Percentiles rank a stretch among this genome's conserved stretches.
Evolutionary conservation across 2,113 vertebrate genomes (phyloP).

Genomic region (Oncorhynchus mykiss): DNA sequence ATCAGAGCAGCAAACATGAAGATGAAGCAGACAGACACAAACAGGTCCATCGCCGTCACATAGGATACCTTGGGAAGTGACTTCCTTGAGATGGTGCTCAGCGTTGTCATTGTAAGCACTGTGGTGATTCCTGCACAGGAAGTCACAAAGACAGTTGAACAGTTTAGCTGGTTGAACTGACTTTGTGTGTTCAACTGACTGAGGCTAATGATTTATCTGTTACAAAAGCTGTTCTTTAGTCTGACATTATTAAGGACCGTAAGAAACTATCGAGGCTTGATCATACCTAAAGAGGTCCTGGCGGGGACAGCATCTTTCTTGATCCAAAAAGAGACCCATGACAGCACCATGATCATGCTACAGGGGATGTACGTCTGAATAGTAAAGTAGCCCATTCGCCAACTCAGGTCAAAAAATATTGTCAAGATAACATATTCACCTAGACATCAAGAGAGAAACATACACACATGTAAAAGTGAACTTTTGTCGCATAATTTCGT

Average conservation of each 20-base stretch:
- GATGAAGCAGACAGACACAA: conserved; percentile 97
- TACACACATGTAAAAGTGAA: no score
- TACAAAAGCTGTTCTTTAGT: not conserved
- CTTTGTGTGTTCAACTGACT: no score
- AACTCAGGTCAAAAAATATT: conserved; percentile 96
- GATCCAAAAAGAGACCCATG: conserved; percentile 99
- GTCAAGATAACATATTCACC: conserved; percentile 96
- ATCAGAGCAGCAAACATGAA: conserved; percentile 98
- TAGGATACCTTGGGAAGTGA: conserved; percentile 96
- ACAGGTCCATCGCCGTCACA: conserved; percentile 96
- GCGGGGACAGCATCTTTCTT: conserved; percentile 98
- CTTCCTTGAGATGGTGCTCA: conserved; percentile 97
- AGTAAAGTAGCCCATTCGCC: conserved; percentile 97
- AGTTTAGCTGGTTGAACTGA: not conserved
- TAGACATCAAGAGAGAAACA: conserved; percentile 48
- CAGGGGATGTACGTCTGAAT: conserved; percentile 99
- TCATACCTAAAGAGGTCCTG: conserved; percentile 90
- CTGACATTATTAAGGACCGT: not conserved
- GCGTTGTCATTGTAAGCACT: conserved; percentile 93
- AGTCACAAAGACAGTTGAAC: not conserved
- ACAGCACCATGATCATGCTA: conserved; percentile 95
- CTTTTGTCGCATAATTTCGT: not conserved
- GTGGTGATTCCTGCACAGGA: conserved; percentile 87
- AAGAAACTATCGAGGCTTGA: not conserved
- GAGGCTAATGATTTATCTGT: no score